Conservation (phyloP, 30 jellyfish, hydroid and myxozoan species). For the Cassiopea andromeda region DNA sequence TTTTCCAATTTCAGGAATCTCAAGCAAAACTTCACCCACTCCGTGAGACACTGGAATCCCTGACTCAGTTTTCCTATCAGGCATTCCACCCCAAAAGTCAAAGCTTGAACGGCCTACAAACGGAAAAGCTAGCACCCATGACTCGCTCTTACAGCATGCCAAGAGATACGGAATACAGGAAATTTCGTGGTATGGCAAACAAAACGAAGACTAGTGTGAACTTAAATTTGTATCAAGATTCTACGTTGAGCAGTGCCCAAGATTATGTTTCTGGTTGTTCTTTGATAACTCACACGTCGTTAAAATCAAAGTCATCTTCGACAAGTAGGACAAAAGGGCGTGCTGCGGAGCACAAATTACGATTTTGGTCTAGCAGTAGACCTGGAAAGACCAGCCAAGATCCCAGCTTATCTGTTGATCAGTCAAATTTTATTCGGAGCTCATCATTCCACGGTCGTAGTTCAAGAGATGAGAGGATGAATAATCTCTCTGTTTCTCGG, state of each 20-base stretch:
- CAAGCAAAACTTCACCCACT: slow-evolving; percentile 47
- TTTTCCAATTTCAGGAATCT: slow-evolving; percentile 45
- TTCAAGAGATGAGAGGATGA: slow-evolving; percentile 55
- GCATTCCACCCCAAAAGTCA: neutral
- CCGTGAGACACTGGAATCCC: slow-evolving; percentile 22
- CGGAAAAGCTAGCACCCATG: slow-evolving; percentile 18
- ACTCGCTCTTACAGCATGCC: slow-evolving; percentile 59
- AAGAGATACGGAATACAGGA: slow-evolving; percentile 28
- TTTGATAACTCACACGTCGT: slow-evolving; percentile 70
- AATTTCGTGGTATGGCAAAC: slow-evolving; percentile 3
- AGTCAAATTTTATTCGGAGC: slow-evolving; percentile 62
- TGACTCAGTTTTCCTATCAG: slow-evolving; percentile 4
- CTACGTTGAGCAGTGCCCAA: slow-evolving; percentile 74
- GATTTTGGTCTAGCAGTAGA: slow-evolving; percentile 14
- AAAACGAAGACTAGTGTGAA: neutral
- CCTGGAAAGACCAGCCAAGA: slow-evolving; percentile 9
- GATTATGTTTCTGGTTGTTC: slow-evolving; percentile 92
- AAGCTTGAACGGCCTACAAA: neutral
- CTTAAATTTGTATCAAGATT: slow-evolving; percentile 43
- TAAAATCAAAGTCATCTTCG: slow-evolving; percentile 27
- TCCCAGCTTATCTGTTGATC: slow-evolving; percentile 25
- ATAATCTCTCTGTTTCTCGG: slow-evolving; percentile 8
- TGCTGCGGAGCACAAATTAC: slow-evolving; percentile 58
- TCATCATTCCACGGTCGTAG: slow-evolving; percentile 81
- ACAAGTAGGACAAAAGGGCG: slow-evolving; percentile 80